These are phyloP conservation scores for Leptinotarsa undecemlineata DNA, from an alignment of 1,140 invertebrate species.

Conservation along the genomic window DNA sequence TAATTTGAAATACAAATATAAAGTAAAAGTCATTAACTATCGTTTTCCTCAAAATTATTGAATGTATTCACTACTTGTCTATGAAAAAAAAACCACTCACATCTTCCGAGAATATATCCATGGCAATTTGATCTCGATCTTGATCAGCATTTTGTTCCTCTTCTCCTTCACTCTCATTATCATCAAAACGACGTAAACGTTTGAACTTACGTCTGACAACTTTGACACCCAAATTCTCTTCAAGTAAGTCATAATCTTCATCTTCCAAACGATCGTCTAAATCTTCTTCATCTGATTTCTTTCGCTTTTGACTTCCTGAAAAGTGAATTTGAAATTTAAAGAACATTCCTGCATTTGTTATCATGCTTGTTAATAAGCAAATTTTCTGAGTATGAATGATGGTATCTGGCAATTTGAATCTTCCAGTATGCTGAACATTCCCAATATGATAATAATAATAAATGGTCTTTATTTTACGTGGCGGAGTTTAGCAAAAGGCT, in stretches of 20 bases:
- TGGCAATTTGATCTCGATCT: slow-evolving; percentile 84
- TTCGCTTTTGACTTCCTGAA: slow-evolving; percentile 67
- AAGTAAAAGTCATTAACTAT: background rate
- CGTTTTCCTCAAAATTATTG: background rate
- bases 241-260: slow-evolving; percentile 97
- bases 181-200: slow-evolving; percentile 78
- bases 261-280: slow-evolving; percentile 92
- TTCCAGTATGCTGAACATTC: no score
- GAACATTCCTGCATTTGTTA: background rate
- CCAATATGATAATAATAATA: no score
- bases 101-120: slow-evolving; percentile 88
- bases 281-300: slow-evolving; percentile 80
- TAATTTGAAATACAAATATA: slow-evolving; percentile 11
- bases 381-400: no score
- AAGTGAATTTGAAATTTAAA: background rate
- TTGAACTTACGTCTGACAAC: slow-evolving; percentile 89
- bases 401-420: no score
- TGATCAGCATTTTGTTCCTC: slow-evolving; percentile 74
- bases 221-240: slow-evolving; percentile 97
- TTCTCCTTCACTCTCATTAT: slow-evolving; percentile 86
- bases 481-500: no score
- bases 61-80: background rate
- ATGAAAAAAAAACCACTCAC: slow-evolving; percentile 60
- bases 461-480: no score
- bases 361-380: no score